Conservation (phyloP, 1,140 invertebrate genomes). For the Agrypnia vestita region DNA sequence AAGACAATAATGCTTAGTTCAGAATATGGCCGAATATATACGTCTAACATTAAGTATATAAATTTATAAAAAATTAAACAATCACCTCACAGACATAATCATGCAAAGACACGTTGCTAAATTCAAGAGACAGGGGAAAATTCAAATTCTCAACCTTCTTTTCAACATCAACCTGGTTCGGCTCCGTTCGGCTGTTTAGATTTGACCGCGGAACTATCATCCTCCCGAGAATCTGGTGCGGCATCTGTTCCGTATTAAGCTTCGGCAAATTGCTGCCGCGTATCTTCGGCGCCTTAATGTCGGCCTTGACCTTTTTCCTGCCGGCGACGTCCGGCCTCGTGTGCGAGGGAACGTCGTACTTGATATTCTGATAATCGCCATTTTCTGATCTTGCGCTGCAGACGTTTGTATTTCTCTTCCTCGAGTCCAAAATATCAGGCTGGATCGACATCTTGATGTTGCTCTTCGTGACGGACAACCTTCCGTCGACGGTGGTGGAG, state of each 20-base stretch:
- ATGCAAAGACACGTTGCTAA: conserved; percentile 30
- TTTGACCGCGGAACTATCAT: neutral
- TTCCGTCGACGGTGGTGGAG: conserved; percentile 32
- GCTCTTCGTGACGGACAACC: conserved; percentile 29
- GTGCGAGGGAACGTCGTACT: conserved; percentile 9
- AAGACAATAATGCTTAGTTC: too few species aligned
- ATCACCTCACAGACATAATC: conserved; percentile 44
- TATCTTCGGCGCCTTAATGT: conserved; percentile 49
- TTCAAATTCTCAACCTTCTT: conserved; percentile 35
- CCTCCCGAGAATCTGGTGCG: conserved; percentile 26
- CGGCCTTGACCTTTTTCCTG: conserved; percentile 44
- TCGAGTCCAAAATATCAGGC: conserved; percentile 44
- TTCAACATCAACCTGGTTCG: neutral
- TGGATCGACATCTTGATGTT: conserved; percentile 15
- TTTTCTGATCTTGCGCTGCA: neutral
- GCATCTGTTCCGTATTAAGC: conserved; percentile 3
- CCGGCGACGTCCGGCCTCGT: conserved; percentile 22
- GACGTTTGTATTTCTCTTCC: conserved; percentile 23
- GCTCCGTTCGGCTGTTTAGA: neutral
- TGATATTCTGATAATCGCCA: neutral
- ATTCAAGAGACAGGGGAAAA: conserved; percentile 9
- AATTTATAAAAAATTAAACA: neutral
- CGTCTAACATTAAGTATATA: too few species aligned
- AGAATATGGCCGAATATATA: too few species aligned
- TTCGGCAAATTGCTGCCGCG: conserved; percentile 5